Percentiles rank a stretch among this genome's conserved stretches.
These are phyloP conservation scores for Cyclargus thomasi DNA, from an alignment of 1,140 invertebrate genomes.

Conservation along the genomic window DNA sequence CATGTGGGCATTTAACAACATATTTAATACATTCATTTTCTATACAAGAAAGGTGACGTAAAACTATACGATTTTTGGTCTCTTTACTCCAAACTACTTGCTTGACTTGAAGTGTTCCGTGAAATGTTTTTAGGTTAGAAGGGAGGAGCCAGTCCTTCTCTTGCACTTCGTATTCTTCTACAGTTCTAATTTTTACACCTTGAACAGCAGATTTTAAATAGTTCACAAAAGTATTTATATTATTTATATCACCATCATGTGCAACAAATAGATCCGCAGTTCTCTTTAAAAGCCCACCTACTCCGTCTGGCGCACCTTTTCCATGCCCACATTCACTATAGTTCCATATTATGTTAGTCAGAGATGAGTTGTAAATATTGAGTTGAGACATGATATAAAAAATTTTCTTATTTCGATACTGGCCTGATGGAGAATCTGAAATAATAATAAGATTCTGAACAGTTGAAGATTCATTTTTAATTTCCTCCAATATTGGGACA, in stretches of 20 bases:
- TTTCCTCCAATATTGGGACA: conserved; percentile 34
- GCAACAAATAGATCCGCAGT: conserved; percentile 42
- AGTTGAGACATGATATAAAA: conserved; percentile 29
- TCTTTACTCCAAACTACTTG: too few species aligned
- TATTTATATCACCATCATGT: conserved; percentile 27
- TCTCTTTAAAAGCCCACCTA: conserved; percentile 58
- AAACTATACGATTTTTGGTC: too few species aligned
- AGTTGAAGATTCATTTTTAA: conserved; percentile 24
- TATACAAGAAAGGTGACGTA: too few species aligned
- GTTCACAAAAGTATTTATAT: conserved; percentile 12
- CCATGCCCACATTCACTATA: conserved; percentile 61
- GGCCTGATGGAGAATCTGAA: conserved; percentile 31
- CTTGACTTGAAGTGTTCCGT: too few species aligned
- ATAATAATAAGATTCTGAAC: conserved; percentile 27
- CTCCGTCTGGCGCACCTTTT: conserved; percentile 62
- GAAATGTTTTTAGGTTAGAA: too few species aligned
- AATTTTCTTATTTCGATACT: conserved; percentile 35
- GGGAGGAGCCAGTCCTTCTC: conserved; percentile 7
- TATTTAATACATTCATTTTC: too few species aligned
- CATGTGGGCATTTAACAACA: too few species aligned
- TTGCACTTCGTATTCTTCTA: not conserved
- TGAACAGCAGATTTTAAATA: not conserved
- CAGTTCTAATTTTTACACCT: not conserved
- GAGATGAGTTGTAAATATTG: conserved; percentile 15
- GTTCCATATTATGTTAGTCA: conserved; percentile 47